phyloP scores from a whole-genome alignment of 2,113 vertebrate genomes.

The Puma concolor region DNA sequence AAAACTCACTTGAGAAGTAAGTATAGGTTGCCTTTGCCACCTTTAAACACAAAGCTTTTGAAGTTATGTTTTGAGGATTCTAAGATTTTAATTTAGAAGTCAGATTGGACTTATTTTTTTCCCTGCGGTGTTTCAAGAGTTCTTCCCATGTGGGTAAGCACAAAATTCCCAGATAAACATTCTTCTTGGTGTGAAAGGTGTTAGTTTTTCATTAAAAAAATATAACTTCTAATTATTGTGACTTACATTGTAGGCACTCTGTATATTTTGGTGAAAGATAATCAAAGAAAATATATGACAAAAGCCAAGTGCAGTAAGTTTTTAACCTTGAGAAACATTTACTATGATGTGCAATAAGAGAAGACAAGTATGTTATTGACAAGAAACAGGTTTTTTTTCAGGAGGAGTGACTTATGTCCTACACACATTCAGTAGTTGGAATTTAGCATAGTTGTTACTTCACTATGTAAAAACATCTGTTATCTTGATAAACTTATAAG shows the following conservation, averaged over 20 bases:
- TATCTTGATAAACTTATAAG: conserved; percentile 60
- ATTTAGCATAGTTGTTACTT: conserved; percentile 38
- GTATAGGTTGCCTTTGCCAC: neutral
- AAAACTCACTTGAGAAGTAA: neutral
- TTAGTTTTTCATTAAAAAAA: neutral
- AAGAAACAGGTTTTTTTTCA: conserved; percentile 18
- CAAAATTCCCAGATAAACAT: conserved; percentile 33
- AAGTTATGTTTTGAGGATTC: neutral
- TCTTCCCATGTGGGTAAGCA: neutral
- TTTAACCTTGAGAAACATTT: conserved; percentile 38
- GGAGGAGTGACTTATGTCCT: neutral
- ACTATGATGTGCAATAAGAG: neutral
- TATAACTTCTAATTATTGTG: neutral
- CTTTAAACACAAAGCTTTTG: neutral
- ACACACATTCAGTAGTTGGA: neutral
- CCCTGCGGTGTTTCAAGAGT: neutral
- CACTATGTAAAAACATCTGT: conserved; percentile 66
- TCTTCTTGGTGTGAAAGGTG: neutral
- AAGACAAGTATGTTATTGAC: neutral
- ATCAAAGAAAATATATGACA: conserved; percentile 2
- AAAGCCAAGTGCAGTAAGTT: neutral
- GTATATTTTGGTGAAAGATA: neutral
- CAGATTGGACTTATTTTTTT: neutral
- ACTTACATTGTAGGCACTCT: neutral
- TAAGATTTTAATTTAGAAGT: conserved; percentile 62